Base-by-base conservation (phyloP, 1,140 invertebrate genomes). In the Tyrophagus putrescentiae region DNA sequence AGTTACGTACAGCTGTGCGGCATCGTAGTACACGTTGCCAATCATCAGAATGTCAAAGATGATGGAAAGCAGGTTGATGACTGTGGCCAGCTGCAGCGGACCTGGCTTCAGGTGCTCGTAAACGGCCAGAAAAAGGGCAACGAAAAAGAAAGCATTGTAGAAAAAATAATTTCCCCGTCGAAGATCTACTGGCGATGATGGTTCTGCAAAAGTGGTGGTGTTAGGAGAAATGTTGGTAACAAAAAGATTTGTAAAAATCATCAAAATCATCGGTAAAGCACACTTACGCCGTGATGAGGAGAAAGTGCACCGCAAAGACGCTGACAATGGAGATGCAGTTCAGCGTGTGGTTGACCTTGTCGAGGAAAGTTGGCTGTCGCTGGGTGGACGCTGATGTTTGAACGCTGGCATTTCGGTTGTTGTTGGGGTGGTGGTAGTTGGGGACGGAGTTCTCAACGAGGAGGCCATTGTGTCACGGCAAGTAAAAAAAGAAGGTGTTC, bases 251-350 rank as follows among this genome's bases (percentile, higher is more conserved):
- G n/a, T n/a, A n/a, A n/a, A n/a, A n/a, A n/a, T n/a, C n/a, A n/a
- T n/a, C n/a, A n/a, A n/a, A n/a, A n/a, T n/a, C 7, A 13, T 25
- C 18, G 7, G 6, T 6, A 48, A 48, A 7, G 45, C 7, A 48
- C 23, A 7, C 45, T 48, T 48, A 48, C 45, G 7, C 45, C 7
- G 31, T 29, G 7, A 6, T 29, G 21, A 48, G 45, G 21, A 48
- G 31, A 7, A 48, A 48, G 31, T 48, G 45, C 7, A 48, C 7
- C 7, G 45, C 45, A 48, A 48, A 18, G 21, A 48, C 45, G 21
- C 45, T 48, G 7, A 29, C 45, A 48, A 48, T 48, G 7, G 45
- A 48, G 31, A 48, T 29, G 31, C 45, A 48, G 45, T 48, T 48
- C 7, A 48, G 7, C 7, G 45, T 48, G 23, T 48, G 23, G 45